Conservation (phyloP, 1,140 invertebrate species). For the Pogonognathellus flavescens region DNA sequence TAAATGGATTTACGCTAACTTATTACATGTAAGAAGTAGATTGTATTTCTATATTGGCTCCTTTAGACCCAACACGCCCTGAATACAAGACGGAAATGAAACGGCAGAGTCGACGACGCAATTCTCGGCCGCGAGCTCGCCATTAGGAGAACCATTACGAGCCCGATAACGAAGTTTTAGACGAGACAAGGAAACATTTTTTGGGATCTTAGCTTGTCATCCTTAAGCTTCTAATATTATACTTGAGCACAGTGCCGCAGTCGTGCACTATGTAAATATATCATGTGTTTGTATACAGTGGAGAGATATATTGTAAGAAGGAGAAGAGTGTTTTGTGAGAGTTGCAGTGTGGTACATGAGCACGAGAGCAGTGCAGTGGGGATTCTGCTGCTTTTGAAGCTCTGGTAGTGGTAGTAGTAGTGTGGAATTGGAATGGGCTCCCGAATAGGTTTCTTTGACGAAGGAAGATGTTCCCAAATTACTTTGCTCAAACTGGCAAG, state of each 20-base stretch:
- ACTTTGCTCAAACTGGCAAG: conserved; percentile 53
- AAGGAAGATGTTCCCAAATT: conserved; percentile 52
- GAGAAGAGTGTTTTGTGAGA: no score
- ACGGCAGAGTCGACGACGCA: conserved; percentile 17
- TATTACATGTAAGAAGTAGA: no score
- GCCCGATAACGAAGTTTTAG: conserved; percentile 57
- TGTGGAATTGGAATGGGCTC: conserved; percentile 41
- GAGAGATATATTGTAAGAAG: no score
- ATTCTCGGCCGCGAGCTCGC: conserved; percentile 37
- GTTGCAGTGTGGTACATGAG: no score
- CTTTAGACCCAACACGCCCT: no score
- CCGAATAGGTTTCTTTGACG: conserved; percentile 44
- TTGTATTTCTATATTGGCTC: no score
- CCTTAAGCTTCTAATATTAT: conserved; percentile 29
- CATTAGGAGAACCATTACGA: conserved; percentile 55
- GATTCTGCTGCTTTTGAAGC: background rate
- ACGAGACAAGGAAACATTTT: conserved; percentile 57
- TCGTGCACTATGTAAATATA: background rate
- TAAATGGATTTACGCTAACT: no score
- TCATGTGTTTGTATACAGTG: no score
- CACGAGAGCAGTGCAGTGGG: background rate
- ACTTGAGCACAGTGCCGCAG: background rate
- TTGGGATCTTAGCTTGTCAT: conserved; percentile 47
- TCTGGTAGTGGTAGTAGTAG: background rate
- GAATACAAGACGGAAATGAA: background rate